Evolutionary conservation across 1,140 invertebrate species (phyloP).

Genomic region (Anastrepha obliqua): DNA sequence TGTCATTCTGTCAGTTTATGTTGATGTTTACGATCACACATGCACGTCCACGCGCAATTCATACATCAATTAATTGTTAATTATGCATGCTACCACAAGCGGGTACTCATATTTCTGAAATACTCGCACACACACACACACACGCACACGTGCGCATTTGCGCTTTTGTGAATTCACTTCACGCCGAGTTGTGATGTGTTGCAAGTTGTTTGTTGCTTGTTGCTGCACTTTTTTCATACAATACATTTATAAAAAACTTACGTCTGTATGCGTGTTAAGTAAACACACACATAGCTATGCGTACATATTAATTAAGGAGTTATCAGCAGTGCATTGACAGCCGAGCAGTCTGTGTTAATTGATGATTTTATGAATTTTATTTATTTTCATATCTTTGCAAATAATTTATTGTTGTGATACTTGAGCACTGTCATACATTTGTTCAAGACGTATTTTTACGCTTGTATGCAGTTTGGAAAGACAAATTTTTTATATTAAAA

Average conservation of each 20-base stretch:
- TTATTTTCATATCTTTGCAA: not conserved
- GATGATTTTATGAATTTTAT: not conserved
- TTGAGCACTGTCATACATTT: too few relatives aligned
- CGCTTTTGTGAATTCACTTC: too few relatives aligned
- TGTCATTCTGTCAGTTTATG: not conserved
- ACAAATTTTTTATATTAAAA: too few relatives aligned
- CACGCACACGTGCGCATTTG: too few relatives aligned
- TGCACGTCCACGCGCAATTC: not conserved
- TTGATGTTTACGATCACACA: not conserved
- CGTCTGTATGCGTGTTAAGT: too few relatives aligned
- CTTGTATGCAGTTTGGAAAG: too few relatives aligned
- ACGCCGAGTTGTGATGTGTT: too few relatives aligned
- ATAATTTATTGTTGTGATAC: not conserved
- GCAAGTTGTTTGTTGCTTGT: not conserved
- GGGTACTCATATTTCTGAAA: not conserved
- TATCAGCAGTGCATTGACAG: not conserved
- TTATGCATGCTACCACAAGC: constrained; percentile 3
- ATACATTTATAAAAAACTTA: too few relatives aligned
- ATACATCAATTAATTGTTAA: constrained; percentile 44
- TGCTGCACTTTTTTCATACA: not conserved
- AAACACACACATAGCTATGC: too few relatives aligned
- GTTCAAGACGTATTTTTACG: too few relatives aligned
- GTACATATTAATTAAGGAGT: not conserved
- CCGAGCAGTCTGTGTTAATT: too few relatives aligned
- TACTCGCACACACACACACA: not conserved